Percentiles rank a stretch among this genome's conserved stretches.
phyloP scores from a whole-genome alignment of 2,113 vertebrate species.

The Empidonax traillii region DNA sequence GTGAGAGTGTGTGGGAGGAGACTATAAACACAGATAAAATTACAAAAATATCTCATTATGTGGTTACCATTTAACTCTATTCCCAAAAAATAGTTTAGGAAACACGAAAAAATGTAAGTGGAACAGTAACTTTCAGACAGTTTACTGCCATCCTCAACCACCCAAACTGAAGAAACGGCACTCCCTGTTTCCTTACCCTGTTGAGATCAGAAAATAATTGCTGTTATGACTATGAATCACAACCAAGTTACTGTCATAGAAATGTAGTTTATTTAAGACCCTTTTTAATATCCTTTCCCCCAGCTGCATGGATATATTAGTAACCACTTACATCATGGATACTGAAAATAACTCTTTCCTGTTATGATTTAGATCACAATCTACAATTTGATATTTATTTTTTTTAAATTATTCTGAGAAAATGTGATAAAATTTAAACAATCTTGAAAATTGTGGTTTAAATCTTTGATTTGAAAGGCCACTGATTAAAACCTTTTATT shows the following conservation, averaged over 20 bases:
- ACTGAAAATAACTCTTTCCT: slow-evolving; percentile 13
- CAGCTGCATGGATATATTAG: slow-evolving; percentile 6
- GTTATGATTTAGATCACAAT: slow-evolving; percentile 17
- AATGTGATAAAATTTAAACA: not conserved
- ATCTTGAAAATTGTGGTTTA: not conserved
- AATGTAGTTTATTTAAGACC: not conserved
- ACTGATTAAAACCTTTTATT: not conserved
- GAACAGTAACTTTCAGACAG: not conserved
- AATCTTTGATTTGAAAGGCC: not conserved
- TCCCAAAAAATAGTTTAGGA: not conserved
- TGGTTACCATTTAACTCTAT: not conserved
- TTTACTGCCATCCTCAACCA: not conserved
- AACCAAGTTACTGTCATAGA: not conserved
- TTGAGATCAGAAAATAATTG: not conserved
- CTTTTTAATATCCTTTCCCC: not conserved
- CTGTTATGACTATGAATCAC: slow-evolving; percentile 11
- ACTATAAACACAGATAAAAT: not conserved
- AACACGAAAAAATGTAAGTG: not conserved
- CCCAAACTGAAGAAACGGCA: not conserved
- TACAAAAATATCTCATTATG: not conserved
- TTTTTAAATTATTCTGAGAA: not conserved
- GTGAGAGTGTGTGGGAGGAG: not conserved
- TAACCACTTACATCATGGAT: slow-evolving; percentile 24
- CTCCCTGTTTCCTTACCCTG: not conserved
- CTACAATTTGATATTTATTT: not conserved